Evolutionary conservation across 2,113 vertebrate species (phyloP).

Genomic region (Platanista minor): DNA sequence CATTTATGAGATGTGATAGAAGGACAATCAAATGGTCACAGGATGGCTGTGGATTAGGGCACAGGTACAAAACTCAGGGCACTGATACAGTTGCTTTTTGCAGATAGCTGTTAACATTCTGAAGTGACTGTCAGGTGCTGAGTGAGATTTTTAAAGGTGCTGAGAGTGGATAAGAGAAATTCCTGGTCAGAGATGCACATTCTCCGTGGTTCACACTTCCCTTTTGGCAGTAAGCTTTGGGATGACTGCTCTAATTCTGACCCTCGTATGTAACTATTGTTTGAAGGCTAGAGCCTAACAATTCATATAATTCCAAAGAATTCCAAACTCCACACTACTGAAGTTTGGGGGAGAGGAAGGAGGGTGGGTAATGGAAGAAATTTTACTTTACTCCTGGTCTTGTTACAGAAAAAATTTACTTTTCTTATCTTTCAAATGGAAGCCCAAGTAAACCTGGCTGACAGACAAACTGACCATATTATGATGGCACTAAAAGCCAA

Average conservation of each 20-base stretch:
- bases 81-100: neutral
- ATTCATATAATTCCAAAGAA: neutral
- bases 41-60: neutral
- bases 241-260: neutral
- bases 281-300: slow-evolving; percentile 26
- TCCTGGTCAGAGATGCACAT: neutral
- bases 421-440: neutral
- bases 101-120: slow-evolving; percentile 25
- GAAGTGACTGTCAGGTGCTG: slow-evolving; percentile 48
- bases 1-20: slow-evolving; percentile 18
- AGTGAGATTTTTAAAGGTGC: slow-evolving; percentile 32
- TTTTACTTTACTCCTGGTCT: neutral
- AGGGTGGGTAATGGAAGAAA: neutral
- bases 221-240: neutral
- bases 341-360: neutral
- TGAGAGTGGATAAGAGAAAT: slow-evolving; percentile 26
- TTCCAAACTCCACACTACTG: neutral
- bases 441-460: neutral
- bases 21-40: neutral
- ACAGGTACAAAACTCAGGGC: neutral
- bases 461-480: neutral
- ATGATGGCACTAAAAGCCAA: neutral
- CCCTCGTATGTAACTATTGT: slow-evolving; percentile 26
- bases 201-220: slow-evolving; percentile 9
- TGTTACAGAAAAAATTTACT: neutral